Percentiles rank a stretch among this genome's conserved stretches.
Conservation (phyloP, 2,888 invertebrate species). For the Mesochorus sp. region DNA sequence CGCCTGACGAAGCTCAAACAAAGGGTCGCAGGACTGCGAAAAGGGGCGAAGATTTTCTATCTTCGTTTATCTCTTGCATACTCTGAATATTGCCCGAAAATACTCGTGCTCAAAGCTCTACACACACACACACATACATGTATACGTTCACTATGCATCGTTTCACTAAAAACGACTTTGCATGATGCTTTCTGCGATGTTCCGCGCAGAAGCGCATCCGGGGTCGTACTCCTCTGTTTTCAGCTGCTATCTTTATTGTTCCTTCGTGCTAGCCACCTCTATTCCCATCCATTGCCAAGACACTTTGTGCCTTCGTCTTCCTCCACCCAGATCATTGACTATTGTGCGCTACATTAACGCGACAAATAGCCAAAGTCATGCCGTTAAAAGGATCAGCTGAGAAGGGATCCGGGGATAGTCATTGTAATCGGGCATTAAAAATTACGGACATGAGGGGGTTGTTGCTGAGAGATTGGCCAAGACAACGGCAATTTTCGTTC, state of each 20-base stretch:
- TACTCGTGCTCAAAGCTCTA: constrained; percentile 17
- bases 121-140: constrained; percentile 12
- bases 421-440: constrained; percentile 7
- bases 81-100: background rate
- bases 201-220: constrained; percentile 20
- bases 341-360: constrained; percentile 70
- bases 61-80: constrained; percentile 23
- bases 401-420: constrained; percentile 6
- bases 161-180: background rate
- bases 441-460: constrained; percentile 1
- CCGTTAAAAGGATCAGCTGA: constrained; percentile 70
- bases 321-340: constrained; percentile 33
- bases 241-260: constrained; percentile 39
- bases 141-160: constrained; percentile 7
- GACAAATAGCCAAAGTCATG: constrained; percentile 68
- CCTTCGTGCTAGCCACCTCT: constrained; percentile 24
- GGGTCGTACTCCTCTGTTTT: constrained; percentile 21
- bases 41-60: constrained; percentile 62
- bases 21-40: constrained; percentile 71
- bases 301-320: constrained; percentile 58
- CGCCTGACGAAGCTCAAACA: constrained; percentile 78
- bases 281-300: constrained; percentile 12
- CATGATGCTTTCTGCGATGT: constrained; percentile 14
- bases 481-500: too few species aligned
- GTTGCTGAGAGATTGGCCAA: too few species aligned